Evolutionary conservation across 2,113 vertebrate species (phyloP), one percentile per base, ranked within the genome.

Genomic region (Arvicanthis niloticus): DNA sequence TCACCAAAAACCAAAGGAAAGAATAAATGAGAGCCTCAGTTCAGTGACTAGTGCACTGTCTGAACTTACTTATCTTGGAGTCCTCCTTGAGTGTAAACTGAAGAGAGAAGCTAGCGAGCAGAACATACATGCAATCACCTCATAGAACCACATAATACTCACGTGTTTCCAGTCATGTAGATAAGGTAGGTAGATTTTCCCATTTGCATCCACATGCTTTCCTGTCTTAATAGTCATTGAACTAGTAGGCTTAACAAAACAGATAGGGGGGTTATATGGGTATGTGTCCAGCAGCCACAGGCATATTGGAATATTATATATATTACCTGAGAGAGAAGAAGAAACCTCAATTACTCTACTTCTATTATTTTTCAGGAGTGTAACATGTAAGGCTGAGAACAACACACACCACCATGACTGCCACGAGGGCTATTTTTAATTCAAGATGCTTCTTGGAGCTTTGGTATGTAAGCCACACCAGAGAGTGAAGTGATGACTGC

Each of bases 161-260:
- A 99, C 99, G 0, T 99, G 99, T 97, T 99, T 99, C 99, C 99
- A 99, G 96, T 99, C 99, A 58, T 99, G 99, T 88, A 99, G 98
- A 96, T 99, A 99, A 34, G 99, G 99, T 96, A 99, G 99, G 98
- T 99, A 99, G 97, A 99, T 99, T 96, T 99, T 99, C 89, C 99
- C 99, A 72, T 99, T 99, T 94, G 99, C 99, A 97, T 99, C 99
- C n/a, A 99, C 99, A 92, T 99, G 99, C 78, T 99, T 99, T 94
- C 99, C 99, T 82, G 99, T 99, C 98, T 99, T 99, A 98, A 99
- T 99, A 98, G 99, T 99, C 99, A 99, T 99, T 80, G 99, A 99
- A 96, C 99, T 99, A 95, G 99, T 99, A 95, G 99, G 99, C 98
- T 99, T 99, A 96, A 99, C 99, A 98, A 99, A 99, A 98, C 99